These are phyloP conservation scores for Craterocephalus amniculus DNA, from an alignment of 2,797 vertebrate species.

Conservation along the genomic window DNA sequence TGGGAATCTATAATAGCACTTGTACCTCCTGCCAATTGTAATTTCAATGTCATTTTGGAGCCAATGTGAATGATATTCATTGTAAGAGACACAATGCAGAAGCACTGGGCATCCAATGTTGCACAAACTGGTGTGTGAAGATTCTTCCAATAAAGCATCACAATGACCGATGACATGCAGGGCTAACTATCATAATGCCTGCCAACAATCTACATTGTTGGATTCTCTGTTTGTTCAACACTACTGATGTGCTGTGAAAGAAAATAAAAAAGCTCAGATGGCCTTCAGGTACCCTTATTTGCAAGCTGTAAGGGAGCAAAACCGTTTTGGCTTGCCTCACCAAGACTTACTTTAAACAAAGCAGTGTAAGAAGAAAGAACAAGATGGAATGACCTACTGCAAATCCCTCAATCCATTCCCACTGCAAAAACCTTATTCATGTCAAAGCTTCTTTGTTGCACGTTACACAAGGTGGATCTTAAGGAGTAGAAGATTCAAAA, in stretches of 20 bases:
- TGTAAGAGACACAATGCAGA: not conserved
- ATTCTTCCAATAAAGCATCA: not conserved
- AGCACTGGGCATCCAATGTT: not conserved
- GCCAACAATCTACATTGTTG: not conserved
- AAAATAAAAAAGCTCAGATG: constrained; percentile 26
- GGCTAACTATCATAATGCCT: not conserved
- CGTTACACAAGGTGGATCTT: constrained; percentile 18
- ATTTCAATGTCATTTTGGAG: constrained; percentile 38
- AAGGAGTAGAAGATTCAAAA: constrained; percentile 51
- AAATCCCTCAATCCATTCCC: constrained; percentile 48
- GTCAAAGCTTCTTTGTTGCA: constrained; percentile 22
- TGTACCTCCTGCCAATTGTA: constrained; percentile 47
- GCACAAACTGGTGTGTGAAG: not conserved
- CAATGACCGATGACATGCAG: not conserved
- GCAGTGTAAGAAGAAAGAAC: constrained; percentile 51
- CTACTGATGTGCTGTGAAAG: not conserved
- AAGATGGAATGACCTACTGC: constrained; percentile 44
- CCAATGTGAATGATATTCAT: constrained; percentile 32
- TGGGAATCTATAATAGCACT: constrained; percentile 66
- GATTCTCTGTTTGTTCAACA: not conserved
- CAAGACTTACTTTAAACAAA: constrained; percentile 21
- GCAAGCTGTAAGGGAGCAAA: constrained; percentile 20
- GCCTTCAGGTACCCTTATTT: constrained; percentile 42
- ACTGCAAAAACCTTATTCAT: constrained; percentile 25
- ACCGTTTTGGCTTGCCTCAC: constrained; percentile 25